These are phyloP conservation scores for Anguilla pacifica DNA, from an alignment of 2,797 vertebrate genomes.

Conservation along the genomic window DNA sequence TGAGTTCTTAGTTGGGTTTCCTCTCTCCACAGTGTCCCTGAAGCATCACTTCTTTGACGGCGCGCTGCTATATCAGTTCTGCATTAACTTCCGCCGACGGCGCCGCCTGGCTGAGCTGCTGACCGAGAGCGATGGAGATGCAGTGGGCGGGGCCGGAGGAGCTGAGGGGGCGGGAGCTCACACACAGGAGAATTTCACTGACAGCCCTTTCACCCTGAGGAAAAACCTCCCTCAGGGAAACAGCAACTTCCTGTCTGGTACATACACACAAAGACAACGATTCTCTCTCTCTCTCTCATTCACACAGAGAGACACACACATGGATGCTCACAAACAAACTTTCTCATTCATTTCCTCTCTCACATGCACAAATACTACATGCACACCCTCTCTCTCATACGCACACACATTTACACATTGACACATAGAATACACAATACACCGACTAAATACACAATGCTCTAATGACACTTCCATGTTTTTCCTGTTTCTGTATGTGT, in stretches of 20 bases:
- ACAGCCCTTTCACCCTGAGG: slow-evolving; percentile 79
- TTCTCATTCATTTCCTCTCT: not conserved
- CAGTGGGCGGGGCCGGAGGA: slow-evolving; percentile 3
- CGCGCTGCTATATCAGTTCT: slow-evolving; percentile 84
- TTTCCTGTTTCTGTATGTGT: not conserved
- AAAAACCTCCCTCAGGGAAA: slow-evolving; percentile 65
- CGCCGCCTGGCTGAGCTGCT: slow-evolving; percentile 78
- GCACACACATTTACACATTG: not conserved
- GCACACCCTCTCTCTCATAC: not conserved
- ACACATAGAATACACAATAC: not conserved
- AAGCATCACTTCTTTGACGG: slow-evolving; percentile 84
- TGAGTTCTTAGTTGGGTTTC: not conserved
- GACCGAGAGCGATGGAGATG: slow-evolving; percentile 59
- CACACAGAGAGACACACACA: not conserved
- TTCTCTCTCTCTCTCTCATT: not conserved
- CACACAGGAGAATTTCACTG: slow-evolving; percentile 67
- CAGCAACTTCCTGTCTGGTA: slow-evolving; percentile 79
- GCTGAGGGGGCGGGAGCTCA: slow-evolving; percentile 15
- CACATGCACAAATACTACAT: not conserved
- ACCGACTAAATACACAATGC: not conserved
- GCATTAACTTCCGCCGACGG: slow-evolving; percentile 80
- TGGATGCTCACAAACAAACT: not conserved
- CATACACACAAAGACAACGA: not conserved
- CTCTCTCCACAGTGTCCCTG: slow-evolving; percentile 69
- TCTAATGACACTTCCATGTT: not conserved